Conservation (phyloP, 2,888 invertebrate species). For the Drosophila heteroneura region DNA sequence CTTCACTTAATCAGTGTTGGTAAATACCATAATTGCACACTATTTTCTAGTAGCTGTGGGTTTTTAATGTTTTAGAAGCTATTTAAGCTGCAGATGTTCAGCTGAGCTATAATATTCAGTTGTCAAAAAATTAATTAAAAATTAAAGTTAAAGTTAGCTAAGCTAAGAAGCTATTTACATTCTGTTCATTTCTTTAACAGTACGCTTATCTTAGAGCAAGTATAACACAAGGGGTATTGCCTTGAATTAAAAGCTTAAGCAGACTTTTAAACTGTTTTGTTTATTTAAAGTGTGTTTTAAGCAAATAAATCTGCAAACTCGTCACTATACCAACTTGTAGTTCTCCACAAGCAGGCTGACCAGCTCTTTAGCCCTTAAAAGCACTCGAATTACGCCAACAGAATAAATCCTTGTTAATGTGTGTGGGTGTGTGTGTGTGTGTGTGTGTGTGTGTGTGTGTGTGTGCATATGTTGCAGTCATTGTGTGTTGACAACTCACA, state of each 20-base stretch:
- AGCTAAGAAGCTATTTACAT: not conserved
- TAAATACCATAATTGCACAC: not conserved
- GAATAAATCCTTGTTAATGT: not conserved
- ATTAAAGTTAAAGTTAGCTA: not conserved
- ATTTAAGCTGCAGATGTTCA: not conserved
- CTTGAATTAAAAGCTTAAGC: not conserved
- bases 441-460: conserved; percentile 1
- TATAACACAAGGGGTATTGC: not conserved
- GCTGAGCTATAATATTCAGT: not conserved
- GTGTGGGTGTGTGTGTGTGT: not conserved
- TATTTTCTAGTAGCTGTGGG: not conserved
- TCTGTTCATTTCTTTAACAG: not conserved
- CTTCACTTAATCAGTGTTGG: not conserved
- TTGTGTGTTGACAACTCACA: conserved; percentile 75
- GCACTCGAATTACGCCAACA: not conserved
- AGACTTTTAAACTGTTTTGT: not conserved
- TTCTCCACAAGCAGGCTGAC: not conserved
- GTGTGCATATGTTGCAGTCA: conserved; percentile 21
- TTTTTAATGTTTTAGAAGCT: not conserved
- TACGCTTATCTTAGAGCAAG: not conserved
- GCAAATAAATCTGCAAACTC: conserved; percentile 14
- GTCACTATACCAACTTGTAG: not conserved
- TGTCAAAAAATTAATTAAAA: not conserved
- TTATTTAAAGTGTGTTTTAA: not conserved
- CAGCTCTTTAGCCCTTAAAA: conserved; percentile 9